Evolutionary conservation across 1,140 invertebrate genomes (phyloP), one percentile per base, ranked within the genome.

Genomic region (Prorops nasuta): DNA sequence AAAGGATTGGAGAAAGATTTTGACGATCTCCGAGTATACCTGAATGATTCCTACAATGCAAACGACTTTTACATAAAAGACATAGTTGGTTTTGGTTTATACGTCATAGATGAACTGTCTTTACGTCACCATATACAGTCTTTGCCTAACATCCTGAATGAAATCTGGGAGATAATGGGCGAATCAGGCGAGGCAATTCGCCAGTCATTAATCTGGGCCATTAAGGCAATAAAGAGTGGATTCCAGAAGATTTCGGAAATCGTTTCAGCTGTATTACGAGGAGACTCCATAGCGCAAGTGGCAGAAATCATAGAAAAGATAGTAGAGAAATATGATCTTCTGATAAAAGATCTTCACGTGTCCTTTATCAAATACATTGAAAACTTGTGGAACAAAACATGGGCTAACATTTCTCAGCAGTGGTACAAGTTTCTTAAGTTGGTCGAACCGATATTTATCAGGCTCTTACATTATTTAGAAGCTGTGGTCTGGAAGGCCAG

Each of bases 21-120:
- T 1, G 80, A 86, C 16, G 82, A 86, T 15, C 79, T 92, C 7
- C 82, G 85, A 47, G 44, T 67, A 1, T 90, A 88, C 58, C 65
- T 92, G 1, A 89, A 91, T 61, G 76, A 86, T 20, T 90, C 89
- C 0, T 91, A 91, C 54, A 79, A 87, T 38, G 80, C 83, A 1
- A 92, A 93, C 58, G 89, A 92, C 43, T 92, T 92, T 67, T 91
- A 91, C 49, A 82, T 91, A 1, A 86, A 87, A 67, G 85, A 91
- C 65, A 81, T 91, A 1, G 82, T 87, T 0, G 81, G 81, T 24
- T 81, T 88, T 18, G 83, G 82, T 0, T 70, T 86, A 34, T 84
- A 85, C 17, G 76, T 90, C 0, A 76, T 89, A 10, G 88, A 92
- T 51, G 87, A 92, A 64, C 77, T 91, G 48, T 84, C 90, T 0